Conservation (phyloP, 2,113 vertebrate genomes). For the Hippocampus mohnikei region DNA sequence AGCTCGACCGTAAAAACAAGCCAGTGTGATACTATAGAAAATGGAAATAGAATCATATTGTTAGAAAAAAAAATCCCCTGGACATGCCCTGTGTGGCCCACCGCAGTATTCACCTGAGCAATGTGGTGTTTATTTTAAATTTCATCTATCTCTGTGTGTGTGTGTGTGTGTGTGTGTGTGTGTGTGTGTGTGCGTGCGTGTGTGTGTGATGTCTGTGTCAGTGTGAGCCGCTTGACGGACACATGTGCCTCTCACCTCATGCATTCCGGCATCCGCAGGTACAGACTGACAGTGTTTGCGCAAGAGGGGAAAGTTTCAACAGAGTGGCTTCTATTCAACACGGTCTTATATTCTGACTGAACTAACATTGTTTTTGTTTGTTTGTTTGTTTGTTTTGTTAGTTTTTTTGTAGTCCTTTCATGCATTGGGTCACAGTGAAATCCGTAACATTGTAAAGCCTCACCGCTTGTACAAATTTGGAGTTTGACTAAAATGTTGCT, state of each 20-base stretch:
- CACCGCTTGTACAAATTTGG: neutral
- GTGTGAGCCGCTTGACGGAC: neutral
- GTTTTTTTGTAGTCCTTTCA: neutral
- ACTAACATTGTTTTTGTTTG: neutral
- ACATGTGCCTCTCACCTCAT: neutral
- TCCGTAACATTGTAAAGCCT: too few species aligned
- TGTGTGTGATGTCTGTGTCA: neutral
- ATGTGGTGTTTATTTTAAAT: slow-evolving; percentile 20
- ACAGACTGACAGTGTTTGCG: neutral
- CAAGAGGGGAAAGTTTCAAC: neutral
- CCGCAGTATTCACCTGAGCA: slow-evolving; percentile 14
- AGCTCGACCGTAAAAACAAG: slow-evolving; percentile 59
- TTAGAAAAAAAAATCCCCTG: slow-evolving; percentile 30
- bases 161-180: neutral
- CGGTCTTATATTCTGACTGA: neutral
- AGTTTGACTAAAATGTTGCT: neutral
- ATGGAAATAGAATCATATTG: slow-evolving; percentile 56
- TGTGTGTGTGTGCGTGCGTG: neutral
- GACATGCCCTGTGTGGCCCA: slow-evolving; percentile 13
- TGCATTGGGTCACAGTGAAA: neutral
- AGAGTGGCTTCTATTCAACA: neutral
- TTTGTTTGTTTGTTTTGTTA: too few species aligned
- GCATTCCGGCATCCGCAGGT: slow-evolving; percentile 1
- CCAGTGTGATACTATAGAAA: slow-evolving; percentile 62
- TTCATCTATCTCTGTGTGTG: slow-evolving; percentile 7